Evolutionary conservation across 2,888 invertebrate species (phyloP), one percentile per base, ranked within the genome.

Genomic region (Caenorhabditis angaria): DNA sequence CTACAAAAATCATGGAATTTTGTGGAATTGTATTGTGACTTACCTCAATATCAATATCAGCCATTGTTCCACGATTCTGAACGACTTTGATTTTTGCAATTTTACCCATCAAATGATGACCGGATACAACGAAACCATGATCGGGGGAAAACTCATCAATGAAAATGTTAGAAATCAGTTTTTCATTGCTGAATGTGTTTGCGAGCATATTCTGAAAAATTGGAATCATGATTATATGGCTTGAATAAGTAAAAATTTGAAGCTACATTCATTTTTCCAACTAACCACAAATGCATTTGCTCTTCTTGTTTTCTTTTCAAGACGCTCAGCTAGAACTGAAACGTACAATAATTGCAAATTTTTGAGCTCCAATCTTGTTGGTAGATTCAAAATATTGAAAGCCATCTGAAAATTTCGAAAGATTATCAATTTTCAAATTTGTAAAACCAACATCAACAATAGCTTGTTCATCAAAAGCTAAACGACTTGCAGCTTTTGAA

Each of bases 381-480:
- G 74, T 8, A 74, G 29, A 51, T 74, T 62, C 14, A 29, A 50
- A 25, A 74, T 70, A 1, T 24, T 47, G 54, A 66, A 74, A 6
- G 74, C 74, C 59, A 63, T 61, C 69, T 74, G 60, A 61, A 69
- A 35, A 20, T 6, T 29, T 56, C 20, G 22, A 32, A 50, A 50
- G 20, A 1, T 14, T 22, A 18, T 28, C 28, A 4, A n/a, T 27
- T 55, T 6, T 24, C 20, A 25, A 67, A 65, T 27, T 27, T 4
- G 12, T 4, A 20, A 27, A 14, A 25, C 4, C 12, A 62, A 89
- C 89, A 86, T 89, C 88, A 35, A 89, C 84, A 5, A 90, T 84
- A 12, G 89, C 89, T 65, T 90, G 89, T n/a, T 88, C 87, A 81
- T 90, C 90, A 78, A 87, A 90, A 2, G 89, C 88, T 55, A 89